Evolutionary conservation across 2,888 invertebrate species (phyloP).

Genomic region (Malachius bipustulatus): DNA sequence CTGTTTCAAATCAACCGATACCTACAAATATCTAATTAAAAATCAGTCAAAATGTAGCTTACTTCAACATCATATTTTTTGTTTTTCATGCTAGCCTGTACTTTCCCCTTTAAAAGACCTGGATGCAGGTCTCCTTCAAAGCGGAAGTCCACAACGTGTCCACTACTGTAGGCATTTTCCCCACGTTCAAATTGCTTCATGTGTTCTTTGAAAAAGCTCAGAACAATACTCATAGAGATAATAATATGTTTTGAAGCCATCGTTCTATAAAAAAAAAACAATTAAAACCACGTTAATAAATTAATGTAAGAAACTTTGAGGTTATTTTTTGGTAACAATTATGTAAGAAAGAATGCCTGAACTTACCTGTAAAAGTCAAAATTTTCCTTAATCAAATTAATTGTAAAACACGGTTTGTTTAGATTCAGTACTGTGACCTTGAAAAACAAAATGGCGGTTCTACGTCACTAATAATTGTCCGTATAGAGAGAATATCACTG

Average conservation of each 20-base stretch:
- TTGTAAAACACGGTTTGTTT: background rate
- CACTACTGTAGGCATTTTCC: conserved; percentile 8
- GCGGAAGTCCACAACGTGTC: background rate
- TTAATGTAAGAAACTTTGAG: background rate
- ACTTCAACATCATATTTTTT: conserved; percentile 6
- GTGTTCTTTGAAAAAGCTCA: conserved; percentile 3
- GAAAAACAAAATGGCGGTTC: too few species aligned
- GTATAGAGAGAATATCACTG: too few species aligned
- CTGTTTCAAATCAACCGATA: background rate
- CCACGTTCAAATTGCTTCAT: conserved; percentile 6
- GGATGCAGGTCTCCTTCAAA: conserved; percentile 4
- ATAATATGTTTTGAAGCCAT: too few species aligned
- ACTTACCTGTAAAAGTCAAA: background rate
- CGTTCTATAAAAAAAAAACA: background rate
- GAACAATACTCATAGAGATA: conserved; percentile 3
- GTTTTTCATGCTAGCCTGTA: conserved; percentile 6
- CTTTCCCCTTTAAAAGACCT: background rate
- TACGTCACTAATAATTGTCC: too few species aligned
- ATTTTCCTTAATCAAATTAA: background rate
- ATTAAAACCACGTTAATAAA: background rate
- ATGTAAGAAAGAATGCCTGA: background rate
- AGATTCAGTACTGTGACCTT: background rate
- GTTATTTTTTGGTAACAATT: background rate
- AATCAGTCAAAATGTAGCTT: background rate
- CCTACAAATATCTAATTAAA: too few species aligned